These are phyloP conservation scores for Rhizoglyphus robini DNA, from an alignment of 1,140 invertebrate species.

Conservation along the genomic window DNA sequence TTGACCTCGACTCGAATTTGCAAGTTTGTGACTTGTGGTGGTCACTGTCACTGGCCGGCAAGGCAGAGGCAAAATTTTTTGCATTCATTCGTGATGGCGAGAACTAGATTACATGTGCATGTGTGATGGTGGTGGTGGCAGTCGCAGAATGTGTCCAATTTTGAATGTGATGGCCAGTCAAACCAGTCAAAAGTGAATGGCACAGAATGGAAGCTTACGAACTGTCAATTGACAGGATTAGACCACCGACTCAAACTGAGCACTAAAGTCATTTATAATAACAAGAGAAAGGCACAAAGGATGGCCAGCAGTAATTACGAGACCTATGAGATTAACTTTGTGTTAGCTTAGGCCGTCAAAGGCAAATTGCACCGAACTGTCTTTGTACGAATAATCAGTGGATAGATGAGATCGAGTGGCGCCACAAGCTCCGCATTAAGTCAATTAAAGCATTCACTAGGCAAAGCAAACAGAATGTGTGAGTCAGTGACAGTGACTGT, in stretches of 20 bases:
- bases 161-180: neutral
- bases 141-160: slow-evolving; percentile 2
- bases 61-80: too few relatives aligned
- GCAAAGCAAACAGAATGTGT: neutral
- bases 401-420: too few relatives aligned
- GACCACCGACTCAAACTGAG: neutral
- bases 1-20: neutral
- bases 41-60: slow-evolving; percentile 2
- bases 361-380: too few relatives aligned
- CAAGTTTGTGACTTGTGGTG: neutral
- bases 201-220: neutral
- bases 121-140: neutral
- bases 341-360: too few relatives aligned
- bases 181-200: slow-evolving; percentile 2
- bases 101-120: neutral
- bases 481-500: neutral
- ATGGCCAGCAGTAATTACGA: too few relatives aligned
- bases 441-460: too few relatives aligned
- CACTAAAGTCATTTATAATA: neutral
- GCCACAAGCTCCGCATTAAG: too few relatives aligned
- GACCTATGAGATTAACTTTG: too few relatives aligned
- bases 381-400: too few relatives aligned
- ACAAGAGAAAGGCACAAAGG: too few relatives aligned
- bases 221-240: slow-evolving; percentile 2
- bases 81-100: neutral